Base-by-base conservation (phyloP, 2,888 invertebrate species). In the Hecatera dysodea region DNA sequence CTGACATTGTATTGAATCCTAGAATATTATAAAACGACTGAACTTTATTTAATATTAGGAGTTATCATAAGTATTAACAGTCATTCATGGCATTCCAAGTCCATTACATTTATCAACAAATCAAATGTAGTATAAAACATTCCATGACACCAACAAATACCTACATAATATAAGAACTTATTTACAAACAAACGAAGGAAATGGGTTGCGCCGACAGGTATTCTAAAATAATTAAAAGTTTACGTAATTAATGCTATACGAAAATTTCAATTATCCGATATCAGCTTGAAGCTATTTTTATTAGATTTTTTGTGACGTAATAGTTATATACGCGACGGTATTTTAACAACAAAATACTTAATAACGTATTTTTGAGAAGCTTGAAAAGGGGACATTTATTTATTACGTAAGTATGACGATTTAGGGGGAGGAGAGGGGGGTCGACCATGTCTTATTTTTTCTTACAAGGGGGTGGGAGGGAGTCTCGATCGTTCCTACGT, bases 181-280 rank as follows among this genome's bases (percentile, higher is more conserved):
- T 86, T 83, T 81, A 75, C 75, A 72, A 82, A 83, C 82, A 85
- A 85, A 71, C 71, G 59, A 52, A 85, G 82, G 83, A 80, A 83
- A 83, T 84, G 85, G 66, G 68, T 89, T 80, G 83, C 86, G 29
- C 27, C 29, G 60, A 56, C 68, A 55, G 44, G 75, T 62, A 67
- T 75, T 74, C 62, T 67, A 59, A 67, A 72, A 56, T 77, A 74
- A 71, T 72, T 68, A 75, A 69, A 57, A 48, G 56, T 36, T 65
- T 29, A 73, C 60, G 67, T 77, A 74, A 62, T 63, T 15, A 71
- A 71, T 67, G 36, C 11, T 52, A 15, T 33, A 81, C 59, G 68
- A 80, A 59, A 63, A 59, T 53, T 73, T 61, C 36, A 64, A 81
- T 52, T 60, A 63, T 57, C 1, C 12, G 55, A 29, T 67, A 76